Percentiles rank a stretch among this genome's conserved stretches.
These are phyloP conservation scores for Cyprinella venusta DNA, from an alignment of 2,797 vertebrate genomes.

Conservation along the genomic window DNA sequence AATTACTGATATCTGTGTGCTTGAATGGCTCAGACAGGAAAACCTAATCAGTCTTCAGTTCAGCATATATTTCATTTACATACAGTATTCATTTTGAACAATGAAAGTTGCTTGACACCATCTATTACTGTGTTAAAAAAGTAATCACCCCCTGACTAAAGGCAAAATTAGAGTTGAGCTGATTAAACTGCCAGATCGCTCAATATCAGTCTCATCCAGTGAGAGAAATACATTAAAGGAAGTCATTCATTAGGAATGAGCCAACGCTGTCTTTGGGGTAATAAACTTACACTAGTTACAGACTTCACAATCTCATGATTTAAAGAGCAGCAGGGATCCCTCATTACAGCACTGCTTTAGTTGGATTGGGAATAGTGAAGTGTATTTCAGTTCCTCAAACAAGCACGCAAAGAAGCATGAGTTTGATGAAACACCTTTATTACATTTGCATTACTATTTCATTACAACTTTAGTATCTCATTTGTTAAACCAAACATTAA, in stretches of 20 bases:
- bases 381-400: neutral
- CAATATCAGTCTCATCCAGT: conserved; percentile 26
- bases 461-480: neutral
- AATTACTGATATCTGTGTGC: neutral
- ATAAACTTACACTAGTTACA: conserved; percentile 18
- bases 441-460: neutral
- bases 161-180: conserved; percentile 5
- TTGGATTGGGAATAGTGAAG: neutral
- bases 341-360: neutral
- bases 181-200: neutral
- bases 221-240: conserved; percentile 20
- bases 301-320: neutral
- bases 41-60: neutral
- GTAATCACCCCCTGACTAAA: neutral
- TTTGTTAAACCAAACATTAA: neutral
- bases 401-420: neutral
- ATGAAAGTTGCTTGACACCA: conserved; percentile 6
- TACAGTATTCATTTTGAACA: conserved; percentile 16
- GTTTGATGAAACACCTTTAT: neutral
- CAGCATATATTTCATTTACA: neutral
- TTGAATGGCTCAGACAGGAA: conserved; percentile 1
- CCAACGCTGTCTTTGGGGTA: neutral
- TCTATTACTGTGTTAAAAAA: neutral
- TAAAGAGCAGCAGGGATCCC: neutral
- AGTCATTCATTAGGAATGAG: conserved; percentile 3